These are phyloP conservation scores for Irena cyanogastra DNA, from an alignment of 2,113 vertebrate species.

Conservation along the genomic window DNA sequence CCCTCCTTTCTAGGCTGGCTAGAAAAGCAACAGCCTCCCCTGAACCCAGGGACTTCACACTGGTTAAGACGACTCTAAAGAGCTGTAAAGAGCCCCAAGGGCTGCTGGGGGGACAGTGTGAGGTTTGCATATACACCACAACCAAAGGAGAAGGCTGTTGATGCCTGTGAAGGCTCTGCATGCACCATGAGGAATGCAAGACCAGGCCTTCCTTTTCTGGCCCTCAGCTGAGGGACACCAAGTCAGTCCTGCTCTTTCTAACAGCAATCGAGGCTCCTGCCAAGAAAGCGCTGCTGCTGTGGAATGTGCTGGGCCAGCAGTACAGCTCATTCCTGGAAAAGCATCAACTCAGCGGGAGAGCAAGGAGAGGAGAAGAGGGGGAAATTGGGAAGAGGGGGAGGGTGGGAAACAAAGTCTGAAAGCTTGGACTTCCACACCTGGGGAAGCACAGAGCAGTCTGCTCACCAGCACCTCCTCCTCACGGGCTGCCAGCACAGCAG, in stretches of 20 bases:
- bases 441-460: neutral
- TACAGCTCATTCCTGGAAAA: constrained; percentile 70
- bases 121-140: neutral
- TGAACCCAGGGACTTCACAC: neutral
- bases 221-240: constrained; percentile 12
- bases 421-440: constrained; percentile 27
- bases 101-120: neutral
- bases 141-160: neutral
- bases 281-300: constrained; percentile 57
- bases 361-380: constrained; percentile 37
- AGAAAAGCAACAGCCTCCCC: neutral
- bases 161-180: neutral
- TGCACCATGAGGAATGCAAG: neutral
- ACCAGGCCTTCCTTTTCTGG: constrained; percentile 28
- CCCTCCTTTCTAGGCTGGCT: neutral
- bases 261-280: constrained; percentile 33
- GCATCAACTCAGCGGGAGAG: constrained; percentile 64
- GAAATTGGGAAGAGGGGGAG: constrained; percentile 12
- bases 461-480: neutral
- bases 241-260: constrained; percentile 44
- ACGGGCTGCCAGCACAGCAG: neutral
- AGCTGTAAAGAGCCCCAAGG: neutral
- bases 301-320: constrained; percentile 71
- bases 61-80: rapidly evolving
- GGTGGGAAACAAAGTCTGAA: constrained; percentile 36